Base-by-base conservation (phyloP, 2,797 vertebrate genomes). In the Ceryle rudis region DNA sequence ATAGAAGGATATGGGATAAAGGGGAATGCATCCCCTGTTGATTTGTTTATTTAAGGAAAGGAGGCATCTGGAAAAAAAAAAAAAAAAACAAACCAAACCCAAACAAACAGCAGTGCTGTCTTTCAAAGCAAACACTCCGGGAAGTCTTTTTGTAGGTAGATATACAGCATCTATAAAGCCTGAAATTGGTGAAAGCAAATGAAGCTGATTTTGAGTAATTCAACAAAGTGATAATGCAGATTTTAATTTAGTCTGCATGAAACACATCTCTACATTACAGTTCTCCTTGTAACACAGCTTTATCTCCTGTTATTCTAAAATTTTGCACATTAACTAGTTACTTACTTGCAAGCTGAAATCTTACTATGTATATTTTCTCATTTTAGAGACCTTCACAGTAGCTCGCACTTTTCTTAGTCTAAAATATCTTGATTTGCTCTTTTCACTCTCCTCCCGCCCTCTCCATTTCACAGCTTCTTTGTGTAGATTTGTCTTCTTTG, bases 401-500 rank as follows among this genome's bases (percentile, higher is more conserved):
- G 20, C 54, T 84, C 49, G 25, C 28, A 71, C 22, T 75, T 95
- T 81, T 65, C 52, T 85, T 58, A 42, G 8, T 66, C 44, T 81
- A n/a, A 94, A 90, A 78, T 69, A 66, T 23, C 57, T 91, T 72
- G 15, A 21, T 80, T 93, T 95, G 28, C 78, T 86, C 69, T 82
- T 94, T 86, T 51, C 14, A 13, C 31, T 80, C 46, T 83, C 54
- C 26, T 89, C 39, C 35, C 0, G 0, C 54, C 62, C 1, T 1
- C 46, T 95, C 44, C 71, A 69, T 96, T 95, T 69, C 82, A 61
- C 51, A 42, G 61, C 95, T 92, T 92, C 86, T 92, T 97, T 95
- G 78, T 96, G 93, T 73, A 86, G 83, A 82, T 82, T 94, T 96
- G 51, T 90, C 72, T 90, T 72, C 90, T 93, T 87, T 95, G 75